Evolutionary conservation across 2,888 invertebrate species (phyloP).

Genomic region (Volucella zonaria): DNA sequence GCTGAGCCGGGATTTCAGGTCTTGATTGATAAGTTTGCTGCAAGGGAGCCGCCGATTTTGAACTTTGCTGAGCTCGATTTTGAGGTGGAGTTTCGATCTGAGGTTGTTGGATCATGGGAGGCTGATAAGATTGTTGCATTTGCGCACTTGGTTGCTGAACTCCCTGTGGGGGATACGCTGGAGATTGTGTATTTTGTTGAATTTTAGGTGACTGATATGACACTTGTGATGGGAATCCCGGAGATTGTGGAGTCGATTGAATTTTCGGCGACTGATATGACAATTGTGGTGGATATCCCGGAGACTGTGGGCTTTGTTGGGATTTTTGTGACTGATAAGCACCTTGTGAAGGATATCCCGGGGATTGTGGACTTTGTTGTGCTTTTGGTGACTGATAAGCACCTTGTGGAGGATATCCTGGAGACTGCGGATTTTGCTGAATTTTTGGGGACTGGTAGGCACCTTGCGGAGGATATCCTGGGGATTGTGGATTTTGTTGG

Average conservation of each 20-base stretch:
- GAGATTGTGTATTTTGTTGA: slow-evolving; percentile 22
- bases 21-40: slow-evolving; percentile 5
- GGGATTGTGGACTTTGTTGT: slow-evolving; percentile 24
- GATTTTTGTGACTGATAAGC: slow-evolving; percentile 18
- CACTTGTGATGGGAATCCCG: neutral
- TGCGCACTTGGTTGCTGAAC: neutral
- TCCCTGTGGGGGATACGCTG: slow-evolving; percentile 11
- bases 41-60: neutral
- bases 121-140: slow-evolving; percentile 2
- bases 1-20: neutral
- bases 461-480: slow-evolving; percentile 11
- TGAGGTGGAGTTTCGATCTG: neutral
- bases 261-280: slow-evolving; percentile 28
- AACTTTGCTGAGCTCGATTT: slow-evolving; percentile 9
- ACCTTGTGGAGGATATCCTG: slow-evolving; percentile 1
- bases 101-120: slow-evolving; percentile 13
- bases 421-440: slow-evolving; percentile 19
- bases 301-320: slow-evolving; percentile 15
- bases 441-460: slow-evolving; percentile 26
- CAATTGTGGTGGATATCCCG: slow-evolving; percentile 14
- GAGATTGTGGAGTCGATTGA: slow-evolving; percentile 19
- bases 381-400: slow-evolving; percentile 17
- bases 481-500: slow-evolving; percentile 11
- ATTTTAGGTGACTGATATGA: slow-evolving; percentile 21
- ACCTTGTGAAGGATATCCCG: neutral